Conservation (phyloP, 2,113 vertebrate genomes). For the Brevimyrus niger region DNA sequence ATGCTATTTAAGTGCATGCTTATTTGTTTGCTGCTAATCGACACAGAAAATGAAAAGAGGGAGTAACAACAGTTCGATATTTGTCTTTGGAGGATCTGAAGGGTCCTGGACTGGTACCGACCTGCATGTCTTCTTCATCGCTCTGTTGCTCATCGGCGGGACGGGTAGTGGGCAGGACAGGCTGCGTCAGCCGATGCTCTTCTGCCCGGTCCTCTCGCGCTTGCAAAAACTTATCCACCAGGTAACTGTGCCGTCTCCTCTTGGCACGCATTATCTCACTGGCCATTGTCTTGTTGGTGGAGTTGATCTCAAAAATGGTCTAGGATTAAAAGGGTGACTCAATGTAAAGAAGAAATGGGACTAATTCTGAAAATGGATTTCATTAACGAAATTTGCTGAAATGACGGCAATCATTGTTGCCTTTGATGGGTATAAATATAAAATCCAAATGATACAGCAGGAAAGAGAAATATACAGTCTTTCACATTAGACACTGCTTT, state of each 20-base stretch:
- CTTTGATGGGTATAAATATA: neutral
- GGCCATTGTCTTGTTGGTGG: conserved; percentile 70
- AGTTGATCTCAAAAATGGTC: conserved; percentile 96
- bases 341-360: neutral
- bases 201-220: conserved; percentile 47
- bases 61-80: neutral
- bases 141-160: conserved; percentile 12
- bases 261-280: conserved; percentile 81
- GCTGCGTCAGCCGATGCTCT: conserved; percentile 29
- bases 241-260: conserved; percentile 59
- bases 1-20: conserved; percentile 4
- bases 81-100: neutral
- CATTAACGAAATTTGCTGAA: neutral
- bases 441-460: neutral
- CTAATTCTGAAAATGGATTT: neutral
- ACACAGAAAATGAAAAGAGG: neutral
- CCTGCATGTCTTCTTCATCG: conserved; percentile 49
- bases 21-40: neutral
- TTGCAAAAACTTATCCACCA: conserved; percentile 69
- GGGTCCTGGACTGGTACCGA: conserved; percentile 16
- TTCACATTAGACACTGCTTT: neutral
- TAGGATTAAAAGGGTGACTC: conserved; percentile 32
- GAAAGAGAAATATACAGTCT: neutral
- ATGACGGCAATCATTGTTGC: neutral
- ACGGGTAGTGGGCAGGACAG: neutral